Percentiles rank a stretch among this genome's conserved stretches.
Conservation (phyloP, 1,140 invertebrate genomes). For the Papilio glaucus region DNA sequence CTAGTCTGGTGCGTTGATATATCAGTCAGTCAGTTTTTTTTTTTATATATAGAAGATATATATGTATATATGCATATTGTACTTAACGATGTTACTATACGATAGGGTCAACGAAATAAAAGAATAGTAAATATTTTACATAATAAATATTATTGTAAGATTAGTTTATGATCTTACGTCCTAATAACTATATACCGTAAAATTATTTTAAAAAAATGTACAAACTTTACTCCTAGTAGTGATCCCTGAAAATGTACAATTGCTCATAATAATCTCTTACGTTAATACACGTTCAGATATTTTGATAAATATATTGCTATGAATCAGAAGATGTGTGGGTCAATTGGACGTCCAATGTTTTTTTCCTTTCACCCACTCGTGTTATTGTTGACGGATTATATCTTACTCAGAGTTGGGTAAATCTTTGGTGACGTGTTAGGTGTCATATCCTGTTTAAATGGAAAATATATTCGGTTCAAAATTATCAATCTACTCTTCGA, state of each 20-base stretch:
- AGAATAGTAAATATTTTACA: too few species aligned
- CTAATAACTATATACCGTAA: too few species aligned
- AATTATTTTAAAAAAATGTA: neutral
- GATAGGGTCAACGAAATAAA: too few species aligned
- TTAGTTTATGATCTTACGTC: too few species aligned
- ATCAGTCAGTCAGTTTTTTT: too few species aligned
- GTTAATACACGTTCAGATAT: neutral
- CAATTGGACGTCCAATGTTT: neutral
- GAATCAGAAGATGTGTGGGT: constrained; percentile 1
- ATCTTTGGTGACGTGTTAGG: neutral
- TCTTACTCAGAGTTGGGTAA: neutral
- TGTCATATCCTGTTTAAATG: neutral
- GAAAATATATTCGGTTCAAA: neutral
- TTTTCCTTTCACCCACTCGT: neutral
- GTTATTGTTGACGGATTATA: neutral
- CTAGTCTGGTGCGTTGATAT: too few species aligned
- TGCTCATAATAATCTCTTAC: neutral
- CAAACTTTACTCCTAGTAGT: neutral
- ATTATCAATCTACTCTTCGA: neutral
- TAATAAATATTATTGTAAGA: too few species aligned
- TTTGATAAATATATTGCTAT: constrained; percentile 1
- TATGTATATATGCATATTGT: too few species aligned
- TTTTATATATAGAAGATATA: too few species aligned
- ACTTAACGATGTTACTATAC: too few species aligned
- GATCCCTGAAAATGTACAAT: neutral